phyloP scores from a whole-genome alignment of 2,797 vertebrate species.

The Pangasius macronema region DNA sequence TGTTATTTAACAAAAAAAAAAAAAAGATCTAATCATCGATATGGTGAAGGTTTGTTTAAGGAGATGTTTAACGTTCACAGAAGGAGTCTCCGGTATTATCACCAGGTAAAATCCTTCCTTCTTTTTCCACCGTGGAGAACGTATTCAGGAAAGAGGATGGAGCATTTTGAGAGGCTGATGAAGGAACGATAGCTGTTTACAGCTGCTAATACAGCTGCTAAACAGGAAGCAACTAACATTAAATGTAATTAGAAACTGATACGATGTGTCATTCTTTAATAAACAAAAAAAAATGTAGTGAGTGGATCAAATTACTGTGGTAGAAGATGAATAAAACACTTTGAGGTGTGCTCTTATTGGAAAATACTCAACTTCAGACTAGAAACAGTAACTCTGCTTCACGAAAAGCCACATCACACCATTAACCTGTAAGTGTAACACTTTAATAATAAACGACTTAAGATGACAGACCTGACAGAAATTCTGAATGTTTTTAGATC shows the following conservation, averaged over 20 bases:
- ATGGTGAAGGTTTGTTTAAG: neutral
- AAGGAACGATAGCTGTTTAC: neutral
- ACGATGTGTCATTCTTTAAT: no score
- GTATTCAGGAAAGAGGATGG: neutral
- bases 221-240: neutral
- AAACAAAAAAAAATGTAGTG: neutral
- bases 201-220: neutral
- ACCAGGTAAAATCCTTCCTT: neutral
- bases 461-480: neutral
- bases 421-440: neutral
- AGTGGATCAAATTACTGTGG: neutral
- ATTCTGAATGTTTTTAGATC: neutral
- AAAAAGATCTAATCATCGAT: neutral
- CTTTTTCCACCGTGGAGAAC: neutral
- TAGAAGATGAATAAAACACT: neutral
- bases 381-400: neutral
- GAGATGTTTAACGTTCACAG: neutral
- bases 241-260: neutral
- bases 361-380: neutral
- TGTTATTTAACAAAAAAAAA: neutral
- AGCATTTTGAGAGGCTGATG: neutral
- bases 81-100: neutral
- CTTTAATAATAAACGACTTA: neutral
- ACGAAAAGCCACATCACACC: neutral
- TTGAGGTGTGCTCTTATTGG: neutral